A percentile compares a stretch with the other conserved stretches of the same genome.
Evolutionary conservation across 2,888 invertebrate species (phyloP).

Genomic region (Tinea trinotella): DNA sequence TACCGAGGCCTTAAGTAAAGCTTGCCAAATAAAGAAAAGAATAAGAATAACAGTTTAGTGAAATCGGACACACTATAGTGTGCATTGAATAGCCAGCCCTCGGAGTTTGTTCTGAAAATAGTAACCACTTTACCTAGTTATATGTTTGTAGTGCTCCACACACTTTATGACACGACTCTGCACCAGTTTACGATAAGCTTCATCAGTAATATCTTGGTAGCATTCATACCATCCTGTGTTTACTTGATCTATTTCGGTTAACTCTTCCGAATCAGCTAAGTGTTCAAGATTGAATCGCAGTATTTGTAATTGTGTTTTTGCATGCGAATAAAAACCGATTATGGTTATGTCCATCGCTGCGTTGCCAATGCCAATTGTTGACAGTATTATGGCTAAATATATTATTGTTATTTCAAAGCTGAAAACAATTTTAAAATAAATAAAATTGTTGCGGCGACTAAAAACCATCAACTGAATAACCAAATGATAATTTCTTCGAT

Average conservation of each 20-base stretch:
- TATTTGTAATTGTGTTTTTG: constrained; percentile 44
- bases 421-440: constrained; percentile 26
- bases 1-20: no score
- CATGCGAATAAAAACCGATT: constrained; percentile 47
- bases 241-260: constrained; percentile 23
- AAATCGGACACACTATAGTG: no score
- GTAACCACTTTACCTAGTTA: constrained; percentile 29
- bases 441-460: no score
- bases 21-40: no score
- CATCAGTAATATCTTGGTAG: constrained; percentile 29
- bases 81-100: no score
- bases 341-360: constrained; percentile 55
- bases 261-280: constrained; percentile 28
- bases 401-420: constrained; percentile 41
- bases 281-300: constrained; percentile 45
- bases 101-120: not conserved
- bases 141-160: constrained; percentile 41
- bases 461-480: no score
- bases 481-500: no score
- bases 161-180: constrained; percentile 38
- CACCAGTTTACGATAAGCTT: constrained; percentile 25
- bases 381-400: constrained; percentile 40
- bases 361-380: constrained; percentile 46
- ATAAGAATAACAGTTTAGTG: no score
- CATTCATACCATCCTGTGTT: constrained; percentile 22